Evolutionary conservation across 1,140 invertebrate species (phyloP).

Genomic region (Drosophila mauritiana): DNA sequence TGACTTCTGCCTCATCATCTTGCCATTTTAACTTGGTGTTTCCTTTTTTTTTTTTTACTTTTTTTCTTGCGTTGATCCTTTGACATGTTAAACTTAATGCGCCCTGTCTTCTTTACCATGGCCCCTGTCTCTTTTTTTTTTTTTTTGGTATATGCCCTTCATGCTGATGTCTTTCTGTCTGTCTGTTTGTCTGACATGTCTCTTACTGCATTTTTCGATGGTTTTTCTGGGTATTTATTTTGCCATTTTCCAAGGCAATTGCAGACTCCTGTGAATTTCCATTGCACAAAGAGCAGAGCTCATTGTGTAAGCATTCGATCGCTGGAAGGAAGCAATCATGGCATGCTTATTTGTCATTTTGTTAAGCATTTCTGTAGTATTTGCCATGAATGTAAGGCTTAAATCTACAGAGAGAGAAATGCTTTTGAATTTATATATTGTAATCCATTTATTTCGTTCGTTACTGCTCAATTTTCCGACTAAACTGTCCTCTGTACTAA

Average conservation of each 20-base stretch:
- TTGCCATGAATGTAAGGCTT: conserved; percentile 25
- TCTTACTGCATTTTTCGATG: conserved; percentile 58
- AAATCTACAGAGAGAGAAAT: conserved; percentile 4
- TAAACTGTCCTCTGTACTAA: background rate
- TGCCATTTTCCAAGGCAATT: conserved; percentile 54
- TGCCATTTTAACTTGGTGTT: conserved; percentile 36
- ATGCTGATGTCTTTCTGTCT: conserved; percentile 40
- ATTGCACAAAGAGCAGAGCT: conserved; percentile 21
- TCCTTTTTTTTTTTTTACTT: background rate
- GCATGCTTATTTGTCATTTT: conserved; percentile 53
- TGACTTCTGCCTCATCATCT: conserved; percentile 28
- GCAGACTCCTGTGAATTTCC: conserved; percentile 57
- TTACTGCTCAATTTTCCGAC: background rate
- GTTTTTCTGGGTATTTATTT: conserved; percentile 60
- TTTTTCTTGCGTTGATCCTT: conserved; percentile 69
- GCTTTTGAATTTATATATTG: no score
- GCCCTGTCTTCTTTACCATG: conserved; percentile 26
- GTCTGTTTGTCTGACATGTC: conserved; percentile 55
- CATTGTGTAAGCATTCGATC: conserved; percentile 55
- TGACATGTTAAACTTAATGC: conserved; percentile 82
- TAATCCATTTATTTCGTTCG: no score
- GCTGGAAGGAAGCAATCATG: conserved; percentile 39
- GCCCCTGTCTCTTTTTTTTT: background rate
- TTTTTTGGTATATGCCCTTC: conserved; percentile 1
- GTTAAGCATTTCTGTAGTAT: conserved; percentile 28